These are phyloP conservation scores for Abrostola triplasia DNA, from an alignment of 2,888 invertebrate genomes.

Conservation along the genomic window DNA sequence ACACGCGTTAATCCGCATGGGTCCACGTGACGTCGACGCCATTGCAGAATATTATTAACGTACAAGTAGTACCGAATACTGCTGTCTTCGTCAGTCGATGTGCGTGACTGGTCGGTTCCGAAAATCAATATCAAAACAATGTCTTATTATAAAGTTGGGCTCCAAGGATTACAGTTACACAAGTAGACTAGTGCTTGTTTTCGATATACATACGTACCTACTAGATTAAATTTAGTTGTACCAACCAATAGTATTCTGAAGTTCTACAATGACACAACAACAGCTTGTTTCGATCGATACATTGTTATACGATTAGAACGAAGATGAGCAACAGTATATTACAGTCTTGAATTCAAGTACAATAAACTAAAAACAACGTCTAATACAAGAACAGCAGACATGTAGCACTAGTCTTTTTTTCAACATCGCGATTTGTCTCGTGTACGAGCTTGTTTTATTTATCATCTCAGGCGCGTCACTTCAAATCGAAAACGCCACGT, in stretches of 20 bases:
- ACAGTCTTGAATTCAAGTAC: slow-evolving; percentile 3
- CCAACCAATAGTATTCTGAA: slow-evolving; percentile 9
- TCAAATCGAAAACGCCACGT: slow-evolving; percentile 5
- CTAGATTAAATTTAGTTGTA: slow-evolving; percentile 31
- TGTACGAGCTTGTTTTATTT: slow-evolving; percentile 24
- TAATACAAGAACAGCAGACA: slow-evolving; percentile 18
- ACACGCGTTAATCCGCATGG: slow-evolving; percentile 77
- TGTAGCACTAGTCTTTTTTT: slow-evolving; percentile 18
- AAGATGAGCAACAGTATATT: slow-evolving; percentile 5
- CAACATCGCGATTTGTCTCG: slow-evolving; percentile 14
- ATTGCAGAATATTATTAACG: slow-evolving; percentile 67
- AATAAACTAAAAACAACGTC: slow-evolving; percentile 9
- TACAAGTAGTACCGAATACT: slow-evolving; percentile 55
- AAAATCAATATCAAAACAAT: slow-evolving; percentile 73
- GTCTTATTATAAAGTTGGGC: slow-evolving; percentile 66
- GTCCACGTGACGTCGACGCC: slow-evolving; percentile 70
- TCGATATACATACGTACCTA: slow-evolving; percentile 23
- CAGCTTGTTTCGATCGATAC: slow-evolving; percentile 25
- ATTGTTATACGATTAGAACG: slow-evolving; percentile 10
- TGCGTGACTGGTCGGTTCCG: slow-evolving; percentile 69
- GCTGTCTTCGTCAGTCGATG: slow-evolving; percentile 63
- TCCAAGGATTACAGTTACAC: slow-evolving; percentile 56
- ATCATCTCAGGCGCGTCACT: slow-evolving; percentile 8
- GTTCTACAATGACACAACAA: slow-evolving; percentile 9
- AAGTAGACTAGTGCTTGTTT: slow-evolving; percentile 34